Percentiles rank a stretch among this genome's conserved stretches.
Evolutionary conservation across 2,797 vertebrate species (phyloP).

Genomic region (Macropodus opercularis): DNA sequence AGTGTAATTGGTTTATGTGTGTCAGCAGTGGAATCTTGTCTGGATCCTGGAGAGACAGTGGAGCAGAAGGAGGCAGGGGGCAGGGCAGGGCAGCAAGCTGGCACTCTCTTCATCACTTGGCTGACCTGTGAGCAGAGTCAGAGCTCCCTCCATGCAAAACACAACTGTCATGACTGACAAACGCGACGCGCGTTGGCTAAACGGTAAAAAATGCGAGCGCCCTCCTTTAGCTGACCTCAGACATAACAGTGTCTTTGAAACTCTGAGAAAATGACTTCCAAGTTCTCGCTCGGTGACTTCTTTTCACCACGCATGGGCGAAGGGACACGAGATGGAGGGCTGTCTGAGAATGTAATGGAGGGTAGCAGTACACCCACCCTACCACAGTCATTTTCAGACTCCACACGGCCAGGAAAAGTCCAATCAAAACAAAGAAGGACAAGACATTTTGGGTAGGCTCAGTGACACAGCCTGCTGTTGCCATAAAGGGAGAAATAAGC

Average conservation of each 20-base stretch:
- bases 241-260: conserved; percentile 65
- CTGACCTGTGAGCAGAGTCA: conserved; percentile 50
- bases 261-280: conserved; percentile 60
- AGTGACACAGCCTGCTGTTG: conserved; percentile 50
- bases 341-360: conserved; percentile 66
- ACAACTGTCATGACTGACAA: conserved; percentile 24
- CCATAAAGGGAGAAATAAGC: conserved; percentile 79
- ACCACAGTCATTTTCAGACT: conserved; percentile 48
- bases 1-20: conserved; percentile 81
- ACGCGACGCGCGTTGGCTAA: conserved; percentile 40
- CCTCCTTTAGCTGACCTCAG: conserved; percentile 56
- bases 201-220: conserved; percentile 35
- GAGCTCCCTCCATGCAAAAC: conserved; percentile 30
- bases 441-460: conserved; percentile 48
- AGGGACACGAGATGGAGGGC: conserved; percentile 45
- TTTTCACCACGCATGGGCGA: conserved; percentile 42
- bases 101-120: conserved; percentile 77
- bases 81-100: conserved; percentile 40
- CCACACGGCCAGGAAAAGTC: conserved; percentile 55
- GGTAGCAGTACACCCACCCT: conserved; percentile 51
- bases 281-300: conserved; percentile 42
- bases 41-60: conserved; percentile 64
- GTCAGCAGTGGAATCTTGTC: conserved; percentile 80
- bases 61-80: conserved; percentile 45
- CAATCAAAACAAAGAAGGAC: conserved; percentile 62